Base-by-base conservation (phyloP, 2,888 invertebrate species). In the Furcula furcula region DNA sequence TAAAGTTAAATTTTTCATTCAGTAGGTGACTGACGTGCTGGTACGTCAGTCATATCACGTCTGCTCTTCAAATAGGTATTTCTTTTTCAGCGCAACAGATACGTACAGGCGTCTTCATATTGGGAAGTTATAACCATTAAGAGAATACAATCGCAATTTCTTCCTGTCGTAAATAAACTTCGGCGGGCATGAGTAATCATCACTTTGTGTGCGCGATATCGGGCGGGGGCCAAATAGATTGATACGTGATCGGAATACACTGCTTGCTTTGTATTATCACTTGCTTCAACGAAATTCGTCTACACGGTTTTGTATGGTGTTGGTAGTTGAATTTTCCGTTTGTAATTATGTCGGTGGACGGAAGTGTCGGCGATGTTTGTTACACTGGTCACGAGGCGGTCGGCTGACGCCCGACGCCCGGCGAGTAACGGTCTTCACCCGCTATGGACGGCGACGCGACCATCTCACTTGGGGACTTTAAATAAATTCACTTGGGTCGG, bases 121-220 rank as follows among this genome's bases (percentile, higher is more conserved):
- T 76, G 63, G 80, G 78, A 81, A 78, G 81, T 84, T 84, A 82
- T 80, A 80, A 76, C 80, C 79, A 83, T 82, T 78, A 76, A 66
- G 59, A 76, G 80, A 78, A 83, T 75, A 85, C 84, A 84, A 86
- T 87, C 65, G 81, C 84, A 81, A 84, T 84, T 83, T 84, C 85
- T 84, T 87, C 86, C 86, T 86, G 87, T 83, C 84, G 72, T 85
- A 84, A 82, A 86, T 83, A 82, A 76, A 76, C 74, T 80, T 81
- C 69, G 74, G 77, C 66, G 64, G 68, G 72, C 64, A 83, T 85
- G 85, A 84, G 81, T 85, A 85, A 85, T 84, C 71, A 69, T 78
- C 73, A 77, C 81, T 80, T 83, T 81, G 80, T 84, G 82, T 76
- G 81, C 79, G 77, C 83, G 80, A 79, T 81, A 80, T 81, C 74